Evolutionary conservation across 2,888 invertebrate genomes (phyloP).

Genomic region (Aporophyla nigra): DNA sequence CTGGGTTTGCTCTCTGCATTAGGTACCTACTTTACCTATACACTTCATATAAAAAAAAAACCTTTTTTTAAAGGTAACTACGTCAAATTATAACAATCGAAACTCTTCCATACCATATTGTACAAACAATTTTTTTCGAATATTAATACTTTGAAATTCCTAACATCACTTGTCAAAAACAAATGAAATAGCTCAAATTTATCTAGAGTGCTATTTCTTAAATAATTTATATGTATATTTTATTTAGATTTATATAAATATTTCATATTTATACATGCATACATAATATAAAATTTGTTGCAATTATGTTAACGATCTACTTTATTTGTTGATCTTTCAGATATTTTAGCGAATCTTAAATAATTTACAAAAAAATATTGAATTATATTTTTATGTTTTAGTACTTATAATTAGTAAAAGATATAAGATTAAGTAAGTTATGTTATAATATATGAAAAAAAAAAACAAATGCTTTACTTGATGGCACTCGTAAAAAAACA

Average conservation of each 20-base stretch:
- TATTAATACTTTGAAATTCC: conserved; percentile 18
- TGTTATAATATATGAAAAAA: conserved; percentile 39
- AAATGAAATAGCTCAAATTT: conserved; percentile 60
- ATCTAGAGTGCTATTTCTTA: conserved; percentile 45
- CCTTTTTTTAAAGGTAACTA: not conserved
- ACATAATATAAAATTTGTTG: conserved; percentile 41
- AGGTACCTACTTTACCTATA: not conserved
- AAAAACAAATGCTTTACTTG: conserved; percentile 34
- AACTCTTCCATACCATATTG: conserved; percentile 41
- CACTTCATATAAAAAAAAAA: not conserved
- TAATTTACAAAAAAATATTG: conserved; percentile 49
- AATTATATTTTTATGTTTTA: conserved; percentile 45
- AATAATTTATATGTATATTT: conserved; percentile 13
- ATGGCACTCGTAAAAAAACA: conserved; percentile 50
- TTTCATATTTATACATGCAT: conserved; percentile 33
- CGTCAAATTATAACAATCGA: conserved; percentile 1
- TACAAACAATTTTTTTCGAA: conserved; percentile 53
- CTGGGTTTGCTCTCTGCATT: not conserved
- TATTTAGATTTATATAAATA: conserved; percentile 19
- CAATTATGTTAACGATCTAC: conserved; percentile 64
- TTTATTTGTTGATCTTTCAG: conserved; percentile 70
- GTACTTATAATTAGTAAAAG: conserved; percentile 37
- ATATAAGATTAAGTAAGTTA: conserved; percentile 52
- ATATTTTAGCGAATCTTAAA: conserved; percentile 72
- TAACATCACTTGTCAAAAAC: conserved; percentile 55